Percentiles rank a stretch among this genome's conserved stretches.
Conservation (phyloP, 1,140 invertebrate genomes). For the Pseudomyrmex cubaensis region DNA sequence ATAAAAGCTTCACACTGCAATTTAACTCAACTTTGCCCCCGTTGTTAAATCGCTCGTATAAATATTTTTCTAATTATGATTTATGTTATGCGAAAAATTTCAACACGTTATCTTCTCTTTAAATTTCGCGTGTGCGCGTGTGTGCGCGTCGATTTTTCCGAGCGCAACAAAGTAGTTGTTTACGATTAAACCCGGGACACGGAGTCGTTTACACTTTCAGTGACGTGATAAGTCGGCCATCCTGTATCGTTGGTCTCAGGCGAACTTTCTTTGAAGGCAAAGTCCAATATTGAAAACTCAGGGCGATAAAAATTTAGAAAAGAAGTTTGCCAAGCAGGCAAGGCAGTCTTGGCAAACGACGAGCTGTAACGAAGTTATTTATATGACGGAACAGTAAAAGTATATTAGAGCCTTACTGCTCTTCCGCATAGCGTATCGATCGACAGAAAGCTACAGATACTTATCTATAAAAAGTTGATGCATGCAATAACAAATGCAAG, state of each 20-base stretch:
- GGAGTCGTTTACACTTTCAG: slow-evolving; percentile 33
- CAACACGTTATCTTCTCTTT: not conserved
- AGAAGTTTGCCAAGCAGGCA: not conserved
- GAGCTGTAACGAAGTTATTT: slow-evolving; percentile 56
- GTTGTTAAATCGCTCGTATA: slow-evolving; percentile 39
- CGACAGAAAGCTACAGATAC: not conserved
- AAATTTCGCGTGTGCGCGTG: not conserved
- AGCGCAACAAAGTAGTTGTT: slow-evolving; percentile 4
- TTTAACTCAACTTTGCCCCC: slow-evolving; percentile 12
- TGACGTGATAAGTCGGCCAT: slow-evolving; percentile 32
- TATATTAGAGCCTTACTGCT: slow-evolving; percentile 44
- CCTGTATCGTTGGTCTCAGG: slow-evolving; percentile 30
- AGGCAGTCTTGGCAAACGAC: slow-evolving; percentile 11
- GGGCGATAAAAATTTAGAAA: slow-evolving; percentile 55
- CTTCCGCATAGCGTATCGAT: slow-evolving; percentile 60
- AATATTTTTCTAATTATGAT: slow-evolving; percentile 26
- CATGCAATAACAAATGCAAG: no score
- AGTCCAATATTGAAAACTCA: slow-evolving; percentile 56
- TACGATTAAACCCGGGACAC: not conserved
- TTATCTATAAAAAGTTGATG: not conserved
- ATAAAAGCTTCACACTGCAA: not conserved
- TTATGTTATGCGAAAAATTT: not conserved
- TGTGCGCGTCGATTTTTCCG: not conserved
- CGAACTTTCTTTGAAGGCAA: slow-evolving; percentile 40
- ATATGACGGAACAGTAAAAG: slow-evolving; percentile 49